Base-by-base conservation (phyloP, 2,113 vertebrate species). In the Caloenas nicobarica region DNA sequence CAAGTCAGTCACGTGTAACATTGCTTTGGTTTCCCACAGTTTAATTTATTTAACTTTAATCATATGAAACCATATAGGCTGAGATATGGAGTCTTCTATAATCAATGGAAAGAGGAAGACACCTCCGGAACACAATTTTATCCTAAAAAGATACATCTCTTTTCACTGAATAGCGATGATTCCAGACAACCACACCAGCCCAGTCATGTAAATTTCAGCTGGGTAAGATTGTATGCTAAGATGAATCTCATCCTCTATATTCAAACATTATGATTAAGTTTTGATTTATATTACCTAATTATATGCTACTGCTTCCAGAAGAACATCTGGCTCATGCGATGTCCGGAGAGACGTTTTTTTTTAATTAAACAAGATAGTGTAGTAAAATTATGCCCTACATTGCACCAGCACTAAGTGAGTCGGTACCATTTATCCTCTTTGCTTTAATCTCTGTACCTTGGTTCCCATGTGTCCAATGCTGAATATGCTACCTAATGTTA, bases 221-320 rank as follows among this genome's bases (percentile, higher is more conserved):
- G 71, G 65, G 54, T 86, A 54, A 31, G 29, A 51, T 5, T 91
- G 69, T 23, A 68, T 2, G 1, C 73, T 38, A 65, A 93, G 5
- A 88, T 54, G 21, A 89, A 73, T 95, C 81, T 94, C 54, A 78
- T 66, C 36, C 64, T 53, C 24, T 48, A 21, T 15, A 74, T 11
- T 57, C 61, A 93, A 74, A 79, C 3, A 0, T 25, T 74, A 66
- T 38, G 69, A 89, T 89, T 89, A 92, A 89, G 42, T 91, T 95
- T 89, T 87, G 64, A 94, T 94, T 95, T 90, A 85, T 60, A 83
- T 51, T 14, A 48, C 68, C 56, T 96, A 93, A 95, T 96, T 93
- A 81, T 28, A 93, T 48, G 33, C 29, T 95, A 53, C 60, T 68
- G 28, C 78, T 96, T 94, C 92, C 82, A 90, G 72, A 93, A 81